These are phyloP conservation scores for Eumeta japonica DNA, from an alignment of 1,140 invertebrate genomes.

Conservation along the genomic window DNA sequence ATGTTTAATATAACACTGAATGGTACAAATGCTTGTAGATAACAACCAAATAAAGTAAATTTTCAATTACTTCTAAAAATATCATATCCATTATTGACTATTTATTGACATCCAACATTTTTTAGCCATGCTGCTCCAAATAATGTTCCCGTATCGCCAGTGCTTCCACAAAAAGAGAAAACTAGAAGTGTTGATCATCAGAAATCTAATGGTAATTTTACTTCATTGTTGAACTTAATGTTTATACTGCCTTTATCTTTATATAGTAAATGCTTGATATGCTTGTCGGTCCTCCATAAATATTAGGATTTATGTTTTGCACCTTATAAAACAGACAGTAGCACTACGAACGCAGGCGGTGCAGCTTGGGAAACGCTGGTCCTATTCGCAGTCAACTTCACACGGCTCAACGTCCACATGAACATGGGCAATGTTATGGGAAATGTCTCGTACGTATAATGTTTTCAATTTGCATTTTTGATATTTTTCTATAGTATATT, in stretches of 20 bases:
- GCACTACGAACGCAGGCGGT: constrained; percentile 17
- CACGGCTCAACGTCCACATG: constrained; percentile 93
- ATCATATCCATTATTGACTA: no score
- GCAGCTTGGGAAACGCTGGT: constrained; percentile 93
- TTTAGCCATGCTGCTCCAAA: no score
- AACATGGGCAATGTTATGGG: constrained; percentile 99
- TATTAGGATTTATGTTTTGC: no score
- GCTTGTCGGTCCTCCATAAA: no score
- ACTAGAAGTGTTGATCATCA: constrained; percentile 40
- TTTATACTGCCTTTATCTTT: not conserved
- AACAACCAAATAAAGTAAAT: no score
- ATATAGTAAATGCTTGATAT: no score
- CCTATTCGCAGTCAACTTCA: constrained; percentile 93
- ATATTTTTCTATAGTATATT: no score
- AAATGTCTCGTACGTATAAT: constrained; percentile 75
- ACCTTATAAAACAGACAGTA: not conserved
- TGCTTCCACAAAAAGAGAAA: constrained; percentile 49
- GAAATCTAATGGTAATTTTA: constrained; percentile 40
- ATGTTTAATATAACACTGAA: no score
- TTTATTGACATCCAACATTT: no score
- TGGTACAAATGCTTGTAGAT: no score
- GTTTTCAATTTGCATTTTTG: no score
- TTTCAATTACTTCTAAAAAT: no score
- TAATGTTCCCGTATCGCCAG: constrained; percentile 44
- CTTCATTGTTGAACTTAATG: not conserved